phyloP scores from a whole-genome alignment of 2,888 invertebrate species.

The Thera obeliscata region DNA sequence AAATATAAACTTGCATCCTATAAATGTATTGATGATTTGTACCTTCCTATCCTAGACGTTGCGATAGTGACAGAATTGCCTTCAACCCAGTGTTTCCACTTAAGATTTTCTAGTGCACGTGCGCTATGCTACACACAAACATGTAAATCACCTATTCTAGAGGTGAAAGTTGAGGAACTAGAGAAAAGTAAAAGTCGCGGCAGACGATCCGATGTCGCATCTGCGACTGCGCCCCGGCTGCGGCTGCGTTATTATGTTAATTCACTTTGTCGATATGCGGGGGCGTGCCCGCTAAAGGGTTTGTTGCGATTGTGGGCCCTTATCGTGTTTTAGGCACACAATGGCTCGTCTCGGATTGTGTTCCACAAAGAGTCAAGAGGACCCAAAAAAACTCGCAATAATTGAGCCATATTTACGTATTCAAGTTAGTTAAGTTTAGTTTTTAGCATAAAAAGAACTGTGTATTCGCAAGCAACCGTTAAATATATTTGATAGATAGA shows the following conservation, averaged over 20 bases:
- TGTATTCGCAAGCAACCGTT: too few relatives aligned
- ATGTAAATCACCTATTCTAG: constrained; percentile 75
- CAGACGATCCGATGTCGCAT: constrained; percentile 60
- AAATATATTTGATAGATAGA: too few relatives aligned
- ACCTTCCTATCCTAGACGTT: too few relatives aligned
- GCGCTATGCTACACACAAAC: constrained; percentile 53
- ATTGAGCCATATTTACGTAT: too few relatives aligned
- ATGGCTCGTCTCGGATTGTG: constrained; percentile 61
- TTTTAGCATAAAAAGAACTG: too few relatives aligned
- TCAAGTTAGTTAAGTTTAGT: too few relatives aligned
- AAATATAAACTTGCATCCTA: too few relatives aligned
- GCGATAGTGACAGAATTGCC: too few relatives aligned
- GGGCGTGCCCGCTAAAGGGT: constrained; percentile 64
- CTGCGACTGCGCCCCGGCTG: constrained; percentile 42
- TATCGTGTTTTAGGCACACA: constrained; percentile 62
- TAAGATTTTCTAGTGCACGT: constrained; percentile 45
- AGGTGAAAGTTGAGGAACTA: constrained; percentile 81
- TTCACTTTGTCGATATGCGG: constrained; percentile 56
- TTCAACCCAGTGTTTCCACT: too few relatives aligned
- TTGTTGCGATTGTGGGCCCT: constrained; percentile 65
- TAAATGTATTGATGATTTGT: too few relatives aligned
- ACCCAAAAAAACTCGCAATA: constrained; percentile 63
- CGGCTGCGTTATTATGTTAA: constrained; percentile 69
- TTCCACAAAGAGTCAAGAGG: constrained; percentile 62
- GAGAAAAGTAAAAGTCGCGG: constrained; percentile 79